A percentile compares a stretch with the other conserved stretches of the same genome.
phyloP scores from a whole-genome alignment of 2,113 vertebrate genomes.

The Trematomus loennbergii region DNA sequence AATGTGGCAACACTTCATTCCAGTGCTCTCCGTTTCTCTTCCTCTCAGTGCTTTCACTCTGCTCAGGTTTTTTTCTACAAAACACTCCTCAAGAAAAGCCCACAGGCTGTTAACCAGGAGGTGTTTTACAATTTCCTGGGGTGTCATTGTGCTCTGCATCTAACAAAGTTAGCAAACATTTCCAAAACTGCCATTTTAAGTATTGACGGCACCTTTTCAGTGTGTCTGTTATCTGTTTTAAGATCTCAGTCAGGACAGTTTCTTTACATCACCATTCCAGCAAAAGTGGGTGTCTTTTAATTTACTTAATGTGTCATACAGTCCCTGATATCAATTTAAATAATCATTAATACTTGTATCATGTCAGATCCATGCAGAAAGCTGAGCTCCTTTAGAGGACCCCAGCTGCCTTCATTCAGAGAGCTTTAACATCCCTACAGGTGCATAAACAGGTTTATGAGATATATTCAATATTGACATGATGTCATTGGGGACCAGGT shows the following conservation, averaged over 20 bases:
- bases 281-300: background rate
- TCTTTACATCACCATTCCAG: background rate
- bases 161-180: background rate
- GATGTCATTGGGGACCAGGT: too few species aligned
- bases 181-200: background rate
- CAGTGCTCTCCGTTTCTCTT: background rate
- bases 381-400: too few species aligned
- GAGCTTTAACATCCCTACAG: too few species aligned
- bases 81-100: background rate
- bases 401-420: too few species aligned
- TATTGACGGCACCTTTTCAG: background rate
- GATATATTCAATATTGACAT: too few species aligned
- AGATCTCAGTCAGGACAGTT: background rate
- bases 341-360: background rate
- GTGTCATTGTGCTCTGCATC: background rate
- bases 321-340: background rate
- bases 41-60: background rate
- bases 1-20: slow-evolving; percentile 18
- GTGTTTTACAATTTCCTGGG: background rate
- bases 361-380: background rate
- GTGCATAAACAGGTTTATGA: too few species aligned
- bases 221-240: background rate
- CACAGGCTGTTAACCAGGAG: background rate
- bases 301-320: background rate
- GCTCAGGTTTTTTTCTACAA: background rate